Conservation (phyloP, 2,797 vertebrate genomes). For the Todus mexicanus region DNA sequence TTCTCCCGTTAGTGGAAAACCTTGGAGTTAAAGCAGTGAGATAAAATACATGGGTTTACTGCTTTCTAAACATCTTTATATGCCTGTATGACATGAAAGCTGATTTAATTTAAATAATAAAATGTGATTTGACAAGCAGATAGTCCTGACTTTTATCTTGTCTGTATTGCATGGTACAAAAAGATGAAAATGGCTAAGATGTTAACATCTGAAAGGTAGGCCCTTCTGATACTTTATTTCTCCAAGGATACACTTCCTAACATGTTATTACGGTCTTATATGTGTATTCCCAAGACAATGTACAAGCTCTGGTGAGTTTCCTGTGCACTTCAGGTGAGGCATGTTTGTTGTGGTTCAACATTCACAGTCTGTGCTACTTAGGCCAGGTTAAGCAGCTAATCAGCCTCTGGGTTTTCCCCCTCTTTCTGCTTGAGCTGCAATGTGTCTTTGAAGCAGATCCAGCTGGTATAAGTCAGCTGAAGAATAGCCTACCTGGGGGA, state of each 20-base stretch:
- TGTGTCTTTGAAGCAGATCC: neutral
- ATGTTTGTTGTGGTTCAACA: neutral
- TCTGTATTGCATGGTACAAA: neutral
- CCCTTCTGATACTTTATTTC: neutral
- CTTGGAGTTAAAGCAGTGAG: neutral
- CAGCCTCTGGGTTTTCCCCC: neutral
- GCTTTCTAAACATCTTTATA: neutral
- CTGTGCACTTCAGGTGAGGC: neutral
- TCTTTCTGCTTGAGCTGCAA: neutral
- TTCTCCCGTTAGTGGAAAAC: neutral
- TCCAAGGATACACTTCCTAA: neutral
- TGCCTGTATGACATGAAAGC: neutral
- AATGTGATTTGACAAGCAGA: neutral
- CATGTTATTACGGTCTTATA: neutral
- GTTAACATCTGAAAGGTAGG: neutral
- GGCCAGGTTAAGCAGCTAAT: neutral
- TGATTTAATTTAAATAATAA: neutral
- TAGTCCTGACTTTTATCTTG: neutral
- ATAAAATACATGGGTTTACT: neutral
- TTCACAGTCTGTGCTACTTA: neutral
- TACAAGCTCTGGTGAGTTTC: neutral
- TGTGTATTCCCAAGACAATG: neutral
- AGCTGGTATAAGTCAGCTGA: neutral
- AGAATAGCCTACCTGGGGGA: neutral
- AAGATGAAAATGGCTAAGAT: neutral